Percentiles rank a stretch among this genome's conserved stretches.
phyloP scores from a whole-genome alignment of 1,140 invertebrate genomes.

The Oedothorax gibbosus region DNA sequence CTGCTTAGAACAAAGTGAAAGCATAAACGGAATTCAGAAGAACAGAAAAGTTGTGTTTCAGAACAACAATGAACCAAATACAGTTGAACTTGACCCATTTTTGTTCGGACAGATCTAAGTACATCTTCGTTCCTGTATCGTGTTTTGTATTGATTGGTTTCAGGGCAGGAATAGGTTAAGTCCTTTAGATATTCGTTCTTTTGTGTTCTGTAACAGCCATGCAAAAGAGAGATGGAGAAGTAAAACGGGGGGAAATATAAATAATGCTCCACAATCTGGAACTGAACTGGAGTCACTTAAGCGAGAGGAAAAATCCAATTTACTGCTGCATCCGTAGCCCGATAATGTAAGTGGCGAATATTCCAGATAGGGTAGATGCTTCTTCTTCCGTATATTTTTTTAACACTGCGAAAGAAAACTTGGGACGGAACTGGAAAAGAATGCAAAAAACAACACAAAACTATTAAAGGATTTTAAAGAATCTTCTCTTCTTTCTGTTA shows the following conservation, averaged over 20 bases:
- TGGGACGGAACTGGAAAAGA: background rate
- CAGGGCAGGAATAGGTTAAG: too few species aligned
- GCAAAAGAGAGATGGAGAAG: constrained; percentile 19
- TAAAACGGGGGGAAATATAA: constrained; percentile 39
- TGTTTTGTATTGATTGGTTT: too few species aligned
- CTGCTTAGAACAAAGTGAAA: constrained; percentile 39
- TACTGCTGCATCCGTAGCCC: constrained; percentile 47
- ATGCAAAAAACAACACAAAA: constrained; percentile 12
- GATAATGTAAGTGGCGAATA: constrained; percentile 53
- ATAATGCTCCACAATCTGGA: constrained; percentile 47
- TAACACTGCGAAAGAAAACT: constrained; percentile 47
- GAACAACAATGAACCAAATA: background rate
- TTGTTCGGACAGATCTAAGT: too few species aligned
- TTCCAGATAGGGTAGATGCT: constrained; percentile 2
- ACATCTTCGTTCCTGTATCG: too few species aligned
- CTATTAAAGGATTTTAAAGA: constrained; percentile 51
- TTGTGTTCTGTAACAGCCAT: too few species aligned
- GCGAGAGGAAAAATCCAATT: constrained; percentile 55
- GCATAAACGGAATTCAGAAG: constrained; percentile 49
- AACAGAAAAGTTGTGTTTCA: background rate
- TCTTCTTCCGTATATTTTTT: constrained; percentile 40
- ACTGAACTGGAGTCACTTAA: constrained; percentile 54
- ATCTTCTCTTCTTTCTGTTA: constrained; percentile 3
- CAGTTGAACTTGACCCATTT: too few species aligned
- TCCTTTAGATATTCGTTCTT: too few species aligned